Percentiles rank a stretch among this genome's conserved stretches.
Conservation (phyloP, 2,113 vertebrate genomes). For the Poeciliopsis occidentalis region DNA sequence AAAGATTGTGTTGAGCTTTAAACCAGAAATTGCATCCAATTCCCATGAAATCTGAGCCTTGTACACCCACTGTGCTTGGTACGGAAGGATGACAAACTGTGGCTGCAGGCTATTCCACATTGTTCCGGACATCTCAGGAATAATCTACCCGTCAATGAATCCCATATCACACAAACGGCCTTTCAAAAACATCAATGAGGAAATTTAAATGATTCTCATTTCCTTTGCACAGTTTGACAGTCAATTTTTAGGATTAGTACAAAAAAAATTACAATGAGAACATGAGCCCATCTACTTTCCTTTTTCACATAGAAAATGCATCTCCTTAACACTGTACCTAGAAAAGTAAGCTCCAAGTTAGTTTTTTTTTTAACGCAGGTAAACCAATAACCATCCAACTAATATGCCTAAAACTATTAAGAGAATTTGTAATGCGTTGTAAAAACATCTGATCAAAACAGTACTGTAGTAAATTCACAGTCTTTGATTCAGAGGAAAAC, state of each 20-base stretch:
- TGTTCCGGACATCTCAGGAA: neutral
- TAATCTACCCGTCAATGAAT: neutral
- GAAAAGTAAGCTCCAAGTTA: neutral
- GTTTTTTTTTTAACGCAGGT: no score
- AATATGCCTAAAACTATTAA: neutral
- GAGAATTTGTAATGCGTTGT: no score
- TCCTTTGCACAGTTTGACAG: neutral
- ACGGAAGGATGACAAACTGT: slow-evolving; percentile 4
- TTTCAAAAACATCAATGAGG: neutral
- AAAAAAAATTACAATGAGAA: neutral
- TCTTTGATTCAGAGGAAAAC: no score
- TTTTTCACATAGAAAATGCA: neutral
- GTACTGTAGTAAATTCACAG: no score
- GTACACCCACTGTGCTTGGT: neutral
- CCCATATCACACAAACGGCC: neutral
- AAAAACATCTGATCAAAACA: no score
- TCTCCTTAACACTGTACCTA: neutral
- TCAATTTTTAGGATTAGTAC: neutral
- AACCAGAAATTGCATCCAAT: neutral
- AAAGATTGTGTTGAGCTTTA: neutral
- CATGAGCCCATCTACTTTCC: neutral
- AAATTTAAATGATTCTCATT: neutral
- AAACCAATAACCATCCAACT: neutral
- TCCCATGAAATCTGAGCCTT: neutral
- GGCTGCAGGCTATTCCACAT: slow-evolving; percentile 6